Percentiles rank a stretch among this genome's conserved stretches.
Conservation (phyloP, 2,888 invertebrate genomes). For the Apodemia mormo region DNA sequence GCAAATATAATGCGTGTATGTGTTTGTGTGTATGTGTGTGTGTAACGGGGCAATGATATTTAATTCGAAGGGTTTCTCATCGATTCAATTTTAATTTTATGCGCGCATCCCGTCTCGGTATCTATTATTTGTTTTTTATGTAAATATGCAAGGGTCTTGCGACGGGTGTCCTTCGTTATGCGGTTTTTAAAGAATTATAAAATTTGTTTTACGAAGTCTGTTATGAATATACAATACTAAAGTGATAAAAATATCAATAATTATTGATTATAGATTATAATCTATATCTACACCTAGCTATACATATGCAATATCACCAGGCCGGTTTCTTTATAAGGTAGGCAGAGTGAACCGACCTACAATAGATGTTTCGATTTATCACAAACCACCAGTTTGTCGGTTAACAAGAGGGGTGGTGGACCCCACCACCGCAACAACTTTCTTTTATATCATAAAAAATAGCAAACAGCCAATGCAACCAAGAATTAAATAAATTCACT, state of each 20-base stretch:
- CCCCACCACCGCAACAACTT: too few species aligned
- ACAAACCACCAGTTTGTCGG: too few species aligned
- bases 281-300: neutral
- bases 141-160: slow-evolving; percentile 72
- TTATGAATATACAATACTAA: slow-evolving; percentile 15
- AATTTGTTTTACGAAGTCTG: neutral
- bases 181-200: slow-evolving; percentile 58
- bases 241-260: neutral
- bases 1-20: slow-evolving; percentile 31
- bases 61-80: slow-evolving; percentile 80
- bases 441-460: too few species aligned
- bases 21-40: slow-evolving; percentile 50
- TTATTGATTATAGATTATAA: too few species aligned
- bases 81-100: slow-evolving; percentile 77
- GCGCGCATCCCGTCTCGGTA: slow-evolving; percentile 77
- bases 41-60: slow-evolving; percentile 75
- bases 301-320: too few species aligned
- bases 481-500: too few species aligned
- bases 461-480: too few species aligned
- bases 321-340: too few species aligned
- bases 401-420: too few species aligned
- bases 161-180: slow-evolving; percentile 69
- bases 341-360: too few species aligned
- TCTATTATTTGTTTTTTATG: slow-evolving; percentile 80
- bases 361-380: too few species aligned